A percentile compares a stretch with the other conserved stretches of the same genome.
These are phyloP conservation scores for Helicoverpa armigera DNA, from an alignment of 1,140 invertebrate genomes.

Conservation along the genomic window DNA sequence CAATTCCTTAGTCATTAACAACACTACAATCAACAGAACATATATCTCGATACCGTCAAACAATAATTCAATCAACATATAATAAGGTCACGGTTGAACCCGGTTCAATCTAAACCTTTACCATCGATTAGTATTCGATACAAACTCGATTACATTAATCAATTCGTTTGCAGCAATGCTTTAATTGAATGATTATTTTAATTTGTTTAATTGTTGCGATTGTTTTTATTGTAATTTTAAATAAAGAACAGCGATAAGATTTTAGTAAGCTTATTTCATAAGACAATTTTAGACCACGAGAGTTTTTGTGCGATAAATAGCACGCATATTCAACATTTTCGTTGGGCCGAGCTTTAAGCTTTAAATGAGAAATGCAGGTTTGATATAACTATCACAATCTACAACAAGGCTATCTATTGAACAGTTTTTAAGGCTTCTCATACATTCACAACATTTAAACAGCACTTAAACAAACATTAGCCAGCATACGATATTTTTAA, in stretches of 20 bases:
- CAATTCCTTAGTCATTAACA: conserved; percentile 3
- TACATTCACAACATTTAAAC: conserved; percentile 14
- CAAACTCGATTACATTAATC: conserved; percentile 63
- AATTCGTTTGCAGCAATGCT: conserved; percentile 49
- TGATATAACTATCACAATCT: neutral
- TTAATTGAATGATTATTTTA: conserved; percentile 61
- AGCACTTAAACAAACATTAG: conserved; percentile 15
- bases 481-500: conserved; percentile 39
- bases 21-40: conserved; percentile 21
- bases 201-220: conserved; percentile 44
- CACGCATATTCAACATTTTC: too few species aligned
- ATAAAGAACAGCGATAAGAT: neutral
- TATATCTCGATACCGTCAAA: conserved; percentile 50
- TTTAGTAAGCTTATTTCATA: too few species aligned
- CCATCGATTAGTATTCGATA: conserved; percentile 48
- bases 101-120: conserved; percentile 63
- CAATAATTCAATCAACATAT: conserved; percentile 59
- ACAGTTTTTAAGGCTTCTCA: neutral
- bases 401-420: neutral
- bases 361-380: too few species aligned
- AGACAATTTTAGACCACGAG: too few species aligned
- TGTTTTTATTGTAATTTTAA: neutral
- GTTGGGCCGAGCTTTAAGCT: too few species aligned
- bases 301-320: too few species aligned
- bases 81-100: conserved; percentile 56